Evolutionary conservation across 2,113 vertebrate genomes (phyloP).

Genomic region (Candoia aspera): DNA sequence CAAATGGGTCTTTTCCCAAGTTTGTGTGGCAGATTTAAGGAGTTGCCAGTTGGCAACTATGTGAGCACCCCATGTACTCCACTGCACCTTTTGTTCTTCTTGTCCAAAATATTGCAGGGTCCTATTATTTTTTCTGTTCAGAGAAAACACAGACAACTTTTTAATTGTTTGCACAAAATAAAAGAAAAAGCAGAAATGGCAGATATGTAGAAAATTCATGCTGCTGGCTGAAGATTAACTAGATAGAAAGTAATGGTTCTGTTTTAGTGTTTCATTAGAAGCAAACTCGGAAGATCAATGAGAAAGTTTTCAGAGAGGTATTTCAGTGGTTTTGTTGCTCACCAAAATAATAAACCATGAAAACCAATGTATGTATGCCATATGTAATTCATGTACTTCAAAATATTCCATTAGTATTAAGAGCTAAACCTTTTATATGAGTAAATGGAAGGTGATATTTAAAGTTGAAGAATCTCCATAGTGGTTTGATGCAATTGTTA

Average conservation of each 20-base stretch:
- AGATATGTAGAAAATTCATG: background rate
- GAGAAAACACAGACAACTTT: background rate
- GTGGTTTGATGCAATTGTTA: background rate
- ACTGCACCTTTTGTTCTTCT: background rate
- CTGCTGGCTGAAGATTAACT: background rate
- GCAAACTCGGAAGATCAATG: background rate
- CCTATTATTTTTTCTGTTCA: background rate
- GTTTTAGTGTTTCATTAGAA: background rate
- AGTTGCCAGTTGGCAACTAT: background rate
- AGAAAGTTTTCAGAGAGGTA: background rate
- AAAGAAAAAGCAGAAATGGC: background rate
- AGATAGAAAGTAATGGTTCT: background rate
- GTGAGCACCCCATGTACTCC: background rate
- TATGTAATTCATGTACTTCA: background rate
- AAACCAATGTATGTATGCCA: background rate
- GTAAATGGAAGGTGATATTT: background rate
- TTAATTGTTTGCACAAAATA: background rate
- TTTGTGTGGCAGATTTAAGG: background rate
- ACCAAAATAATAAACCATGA: background rate
- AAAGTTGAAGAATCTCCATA: background rate
- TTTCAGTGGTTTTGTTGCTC: background rate
- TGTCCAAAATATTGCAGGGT: background rate
- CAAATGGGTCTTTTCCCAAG: background rate
- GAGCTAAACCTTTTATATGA: background rate
- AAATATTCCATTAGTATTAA: background rate